Evolutionary conservation across 2,113 vertebrate genomes (phyloP).

Genomic region (Pachypanchax playfairii): DNA sequence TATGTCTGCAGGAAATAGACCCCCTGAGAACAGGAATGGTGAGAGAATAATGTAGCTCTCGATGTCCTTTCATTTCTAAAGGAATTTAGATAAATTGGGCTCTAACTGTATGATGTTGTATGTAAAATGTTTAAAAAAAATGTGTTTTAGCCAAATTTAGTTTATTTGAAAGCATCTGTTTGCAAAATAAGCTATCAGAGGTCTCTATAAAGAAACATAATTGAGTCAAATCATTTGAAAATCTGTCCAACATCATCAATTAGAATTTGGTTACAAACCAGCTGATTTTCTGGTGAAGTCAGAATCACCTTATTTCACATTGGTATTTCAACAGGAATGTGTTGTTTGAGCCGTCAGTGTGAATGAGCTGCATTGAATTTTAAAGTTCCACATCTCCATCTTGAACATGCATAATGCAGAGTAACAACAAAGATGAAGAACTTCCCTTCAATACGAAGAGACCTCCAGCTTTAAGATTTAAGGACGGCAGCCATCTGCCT

Average conservation of each 20-base stretch:
- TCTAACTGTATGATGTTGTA: neutral
- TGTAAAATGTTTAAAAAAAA: neutral
- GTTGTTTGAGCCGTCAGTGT: neutral
- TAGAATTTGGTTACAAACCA: neutral
- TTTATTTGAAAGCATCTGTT: neutral
- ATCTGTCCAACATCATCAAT: neutral
- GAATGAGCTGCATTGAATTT: neutral
- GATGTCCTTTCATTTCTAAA: neutral
- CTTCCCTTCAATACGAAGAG: neutral
- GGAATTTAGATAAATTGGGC: neutral
- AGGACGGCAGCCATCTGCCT: neutral
- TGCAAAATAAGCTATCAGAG: neutral
- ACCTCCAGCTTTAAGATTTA: neutral
- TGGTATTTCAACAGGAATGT: neutral
- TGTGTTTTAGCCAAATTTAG: neutral
- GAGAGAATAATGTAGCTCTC: neutral
- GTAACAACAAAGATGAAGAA: neutral
- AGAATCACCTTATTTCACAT: neutral
- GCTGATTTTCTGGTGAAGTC: neutral
- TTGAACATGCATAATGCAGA: neutral
- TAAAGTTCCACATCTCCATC: neutral
- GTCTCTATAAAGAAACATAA: neutral
- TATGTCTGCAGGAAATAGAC: conserved; percentile 31
- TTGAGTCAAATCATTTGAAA: neutral
- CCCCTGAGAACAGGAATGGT: neutral